Evolutionary conservation across 1,140 invertebrate genomes (phyloP).

Genomic region (Diuraphis noxia): DNA sequence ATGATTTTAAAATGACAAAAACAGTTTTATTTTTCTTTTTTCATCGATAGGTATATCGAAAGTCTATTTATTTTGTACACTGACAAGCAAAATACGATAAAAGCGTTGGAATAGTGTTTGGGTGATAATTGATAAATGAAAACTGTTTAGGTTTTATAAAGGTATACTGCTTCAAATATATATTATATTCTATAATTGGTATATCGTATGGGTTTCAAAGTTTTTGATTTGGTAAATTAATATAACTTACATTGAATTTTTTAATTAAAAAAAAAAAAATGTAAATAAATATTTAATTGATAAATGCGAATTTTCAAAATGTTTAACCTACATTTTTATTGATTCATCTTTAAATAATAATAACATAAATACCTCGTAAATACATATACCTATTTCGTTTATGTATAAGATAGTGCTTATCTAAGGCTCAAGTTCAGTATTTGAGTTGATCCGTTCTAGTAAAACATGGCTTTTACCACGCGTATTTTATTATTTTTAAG

Average conservation of each 20-base stretch:
- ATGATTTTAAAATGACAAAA: background rate
- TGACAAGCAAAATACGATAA: background rate
- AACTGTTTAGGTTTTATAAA: background rate
- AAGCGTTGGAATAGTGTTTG: background rate
- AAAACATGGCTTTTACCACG: background rate
- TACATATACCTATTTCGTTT: background rate
- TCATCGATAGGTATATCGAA: background rate
- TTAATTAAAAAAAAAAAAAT: background rate
- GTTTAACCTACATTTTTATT: background rate
- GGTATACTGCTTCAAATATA: background rate
- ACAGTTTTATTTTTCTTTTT: background rate
- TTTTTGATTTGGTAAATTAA: background rate
- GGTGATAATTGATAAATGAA: background rate
- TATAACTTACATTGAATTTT: background rate
- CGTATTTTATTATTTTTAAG: background rate
- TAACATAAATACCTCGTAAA: background rate
- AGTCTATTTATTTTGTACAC: background rate
- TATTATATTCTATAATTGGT: background rate
- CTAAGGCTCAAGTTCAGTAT: background rate
- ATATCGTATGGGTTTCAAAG: background rate
- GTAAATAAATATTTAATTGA: background rate
- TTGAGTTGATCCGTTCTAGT: background rate
- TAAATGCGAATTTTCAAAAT: background rate
- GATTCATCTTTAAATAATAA: background rate
- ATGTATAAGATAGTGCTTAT: background rate